Evolutionary conservation across 2,888 invertebrate genomes (phyloP), one percentile per base, ranked within the genome.

Genomic region (Drosophila eohydei): DNA sequence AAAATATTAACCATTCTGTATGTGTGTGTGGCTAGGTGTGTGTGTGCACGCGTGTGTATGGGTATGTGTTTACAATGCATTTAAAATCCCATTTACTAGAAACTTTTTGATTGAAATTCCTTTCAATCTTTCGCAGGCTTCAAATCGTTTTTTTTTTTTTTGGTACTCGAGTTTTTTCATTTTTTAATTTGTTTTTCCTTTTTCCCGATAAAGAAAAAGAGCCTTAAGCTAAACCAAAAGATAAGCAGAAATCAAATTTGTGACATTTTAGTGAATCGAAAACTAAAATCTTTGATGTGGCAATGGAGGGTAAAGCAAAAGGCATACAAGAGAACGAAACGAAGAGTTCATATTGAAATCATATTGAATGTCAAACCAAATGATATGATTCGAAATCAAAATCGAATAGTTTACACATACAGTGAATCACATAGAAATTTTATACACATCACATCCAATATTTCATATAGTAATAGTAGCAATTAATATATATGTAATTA

Each of bases 391-490:
- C 43, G 28, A 69, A 79, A 72, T 44, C 6, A 63, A 67, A 66
- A 77, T 81, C 65, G 73, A 74, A 77, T 75, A 76, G 60, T 81
- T 81, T 87, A 88, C 91, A 91, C 90, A 92, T 90, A 91, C 92
- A 92, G 91, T 91, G 91, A 91, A 91, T 91, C 91, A 91, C 91
- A 91, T 91, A 89, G 87, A 91, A 91, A 88, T 91, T 91, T 90
- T 90, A 71, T 84, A 91, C 91, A 91, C 91, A 91, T 83, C 81
- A 91, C 91, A 91, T 91, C 91, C 92, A 91, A 91, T 91, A 91
- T 85, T 83, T 74, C 76, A 83, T 89, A 88, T 86, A 85, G 69
- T 84, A 79, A 64, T 75, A 69, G 61, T 80, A 85, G 84, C 82
- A 82, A 87, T 86, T 81, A 75, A 76, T 82, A 83, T 78, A 88